These are phyloP conservation scores for Sturnira hondurensis DNA, from an alignment of 2,113 vertebrate species.

Conservation along the genomic window DNA sequence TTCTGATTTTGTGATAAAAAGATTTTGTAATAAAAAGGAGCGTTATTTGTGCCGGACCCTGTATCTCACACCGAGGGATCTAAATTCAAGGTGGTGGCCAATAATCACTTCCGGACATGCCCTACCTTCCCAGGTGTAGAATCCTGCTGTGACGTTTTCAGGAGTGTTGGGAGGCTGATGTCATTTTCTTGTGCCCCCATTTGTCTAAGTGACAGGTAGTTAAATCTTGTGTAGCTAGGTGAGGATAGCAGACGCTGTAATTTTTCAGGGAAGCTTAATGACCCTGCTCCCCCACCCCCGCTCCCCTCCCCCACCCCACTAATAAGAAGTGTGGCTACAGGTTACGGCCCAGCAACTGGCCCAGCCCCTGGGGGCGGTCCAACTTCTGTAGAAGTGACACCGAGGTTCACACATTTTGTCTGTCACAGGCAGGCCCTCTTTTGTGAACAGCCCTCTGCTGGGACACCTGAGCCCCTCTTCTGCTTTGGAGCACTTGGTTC, in stretches of 20 bases:
- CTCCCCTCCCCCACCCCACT: too few relatives aligned
- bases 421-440: background rate
- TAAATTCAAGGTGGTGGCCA: background rate
- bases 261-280: background rate
- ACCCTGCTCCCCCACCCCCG: too few relatives aligned
- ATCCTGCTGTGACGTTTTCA: background rate
- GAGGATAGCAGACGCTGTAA: background rate
- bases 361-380: background rate
- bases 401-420: background rate
- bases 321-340: background rate
- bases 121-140: background rate
- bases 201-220: background rate
- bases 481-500: background rate
- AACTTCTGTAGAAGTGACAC: background rate
- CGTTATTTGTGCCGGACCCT: too few relatives aligned
- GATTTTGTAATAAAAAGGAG: too few relatives aligned
- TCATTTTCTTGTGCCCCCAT: background rate
- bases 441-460: background rate
- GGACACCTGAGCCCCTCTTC: background rate
- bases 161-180: background rate
- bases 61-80: background rate
- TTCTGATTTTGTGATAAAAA: too few relatives aligned
- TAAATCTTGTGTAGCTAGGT: background rate
- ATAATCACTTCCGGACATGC: background rate
- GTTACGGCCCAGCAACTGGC: background rate